phyloP scores from a whole-genome alignment of 2,113 vertebrate species.

The Aegotheles bennettii region DNA sequence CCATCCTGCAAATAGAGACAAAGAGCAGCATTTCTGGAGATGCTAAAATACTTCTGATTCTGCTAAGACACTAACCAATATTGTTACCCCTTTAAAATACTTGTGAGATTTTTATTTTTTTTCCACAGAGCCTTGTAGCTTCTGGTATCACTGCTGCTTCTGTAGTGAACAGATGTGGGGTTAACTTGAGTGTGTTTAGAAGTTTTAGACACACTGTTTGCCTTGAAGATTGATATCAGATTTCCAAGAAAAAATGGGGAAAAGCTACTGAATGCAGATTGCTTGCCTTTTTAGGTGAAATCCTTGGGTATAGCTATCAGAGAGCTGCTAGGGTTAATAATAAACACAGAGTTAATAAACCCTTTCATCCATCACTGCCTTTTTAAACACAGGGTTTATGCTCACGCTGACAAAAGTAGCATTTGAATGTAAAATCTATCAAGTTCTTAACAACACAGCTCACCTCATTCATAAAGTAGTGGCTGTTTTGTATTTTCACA shows the following conservation, averaged over 20 bases:
- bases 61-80: not conserved
- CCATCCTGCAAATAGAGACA: not conserved
- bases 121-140: not conserved
- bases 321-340: not conserved
- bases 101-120: not conserved
- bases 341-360: not conserved
- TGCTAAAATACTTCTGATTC: not conserved
- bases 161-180: not conserved
- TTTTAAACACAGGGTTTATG: not conserved
- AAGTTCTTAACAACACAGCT: not conserved
- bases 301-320: not conserved
- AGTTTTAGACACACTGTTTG: not conserved
- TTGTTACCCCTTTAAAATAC: not conserved
- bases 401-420: not conserved
- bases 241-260: not conserved
- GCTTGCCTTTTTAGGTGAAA: not conserved
- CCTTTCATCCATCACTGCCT: not conserved
- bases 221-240: not conserved
- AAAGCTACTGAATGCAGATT: not conserved
- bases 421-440: not conserved
- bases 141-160: not conserved
- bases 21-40: not conserved
- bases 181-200: not conserved
- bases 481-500: not conserved
- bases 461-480: not conserved